Conservation (phyloP, 2,113 vertebrate species). For the Nesoenas mayeri region DNA sequence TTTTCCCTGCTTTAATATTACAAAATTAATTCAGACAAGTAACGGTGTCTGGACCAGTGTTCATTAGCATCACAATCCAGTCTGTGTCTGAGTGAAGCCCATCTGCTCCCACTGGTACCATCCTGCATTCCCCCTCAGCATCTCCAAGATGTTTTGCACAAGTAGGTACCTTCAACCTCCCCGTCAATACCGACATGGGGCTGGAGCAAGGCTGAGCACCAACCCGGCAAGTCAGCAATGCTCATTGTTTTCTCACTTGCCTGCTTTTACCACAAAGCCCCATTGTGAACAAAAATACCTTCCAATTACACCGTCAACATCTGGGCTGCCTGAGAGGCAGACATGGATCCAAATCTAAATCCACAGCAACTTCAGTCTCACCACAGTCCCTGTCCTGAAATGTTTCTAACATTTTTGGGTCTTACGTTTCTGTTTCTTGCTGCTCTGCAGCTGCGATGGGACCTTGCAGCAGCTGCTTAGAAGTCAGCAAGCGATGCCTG, state of each 20-base stretch:
- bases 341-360: not conserved
- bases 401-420: not conserved
- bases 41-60: not conserved
- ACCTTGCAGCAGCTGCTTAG: rapidly evolving
- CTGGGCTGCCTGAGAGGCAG: not conserved
- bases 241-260: rapidly evolving
- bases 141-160: not conserved
- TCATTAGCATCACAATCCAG: not conserved
- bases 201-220: not conserved
- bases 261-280: rapidly evolving
- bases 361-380: not conserved
- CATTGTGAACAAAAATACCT: not conserved
- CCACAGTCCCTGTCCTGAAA: not conserved
- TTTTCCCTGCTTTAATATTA: not conserved
- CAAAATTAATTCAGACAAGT: not conserved
- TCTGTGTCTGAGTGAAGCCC: not conserved
- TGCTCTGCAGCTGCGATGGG: not conserved
- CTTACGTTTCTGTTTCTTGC: not conserved
- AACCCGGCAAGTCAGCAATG: not conserved
- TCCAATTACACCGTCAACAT: too few species aligned
- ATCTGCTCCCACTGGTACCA: too few species aligned
- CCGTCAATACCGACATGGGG: rapidly evolving
- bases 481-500: not conserved
- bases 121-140: not conserved
- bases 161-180: not conserved